A percentile compares a stretch with the other conserved stretches of the same genome.
These are phyloP conservation scores for Ophraella communa DNA, from an alignment of 2,888 invertebrate genomes.

Conservation along the genomic window DNA sequence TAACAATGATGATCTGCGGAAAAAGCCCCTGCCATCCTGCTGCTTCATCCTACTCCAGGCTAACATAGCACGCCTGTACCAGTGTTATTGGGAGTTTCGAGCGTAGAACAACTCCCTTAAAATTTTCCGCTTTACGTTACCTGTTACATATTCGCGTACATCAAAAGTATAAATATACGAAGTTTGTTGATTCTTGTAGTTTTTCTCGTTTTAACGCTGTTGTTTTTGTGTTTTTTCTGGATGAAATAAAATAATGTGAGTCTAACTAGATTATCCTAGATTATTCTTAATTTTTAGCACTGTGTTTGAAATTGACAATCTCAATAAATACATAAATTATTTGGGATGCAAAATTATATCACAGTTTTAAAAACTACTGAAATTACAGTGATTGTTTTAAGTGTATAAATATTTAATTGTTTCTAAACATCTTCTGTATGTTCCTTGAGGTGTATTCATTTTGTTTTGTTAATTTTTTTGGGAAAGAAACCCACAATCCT, in stretches of 20 bases:
- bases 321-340: too few species aligned
- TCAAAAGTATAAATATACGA: not conserved
- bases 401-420: too few species aligned
- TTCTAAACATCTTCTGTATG: too few species aligned
- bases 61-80: not conserved
- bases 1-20: constrained; percentile 1
- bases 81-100: not conserved
- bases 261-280: not conserved
- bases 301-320: too few species aligned
- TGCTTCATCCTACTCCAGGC: constrained; percentile 2
- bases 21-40: constrained; percentile 1
- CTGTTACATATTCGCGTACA: not conserved
- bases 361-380: too few species aligned
- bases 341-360: too few species aligned
- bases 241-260: not conserved
- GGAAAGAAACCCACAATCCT: too few species aligned
- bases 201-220: not conserved
- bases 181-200: not conserved
- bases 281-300: too few species aligned
- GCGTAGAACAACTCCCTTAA: not conserved
- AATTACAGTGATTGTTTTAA: too few species aligned
- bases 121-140: not conserved
- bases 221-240: not conserved
- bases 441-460: too few species aligned
- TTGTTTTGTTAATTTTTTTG: too few species aligned